Percentiles rank a stretch among this genome's conserved stretches.
These are phyloP conservation scores for Reticulitermes speratus DNA, from an alignment of 1,140 invertebrate genomes.

Conservation along the genomic window DNA sequence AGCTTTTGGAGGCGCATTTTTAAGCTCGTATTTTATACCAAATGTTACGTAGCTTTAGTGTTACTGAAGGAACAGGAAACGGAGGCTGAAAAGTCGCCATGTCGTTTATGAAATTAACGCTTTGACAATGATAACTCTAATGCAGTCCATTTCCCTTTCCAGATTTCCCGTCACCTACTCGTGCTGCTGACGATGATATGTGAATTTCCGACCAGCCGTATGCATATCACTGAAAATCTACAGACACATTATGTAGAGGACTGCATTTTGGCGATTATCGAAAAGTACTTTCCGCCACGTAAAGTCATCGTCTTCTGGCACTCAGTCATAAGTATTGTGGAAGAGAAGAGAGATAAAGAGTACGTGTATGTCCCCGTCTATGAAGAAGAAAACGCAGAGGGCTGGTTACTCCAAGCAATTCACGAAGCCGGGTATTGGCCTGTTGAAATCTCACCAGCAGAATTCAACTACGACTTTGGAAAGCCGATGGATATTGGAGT, in stretches of 20 bases:
- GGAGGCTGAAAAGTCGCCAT: too few relatives aligned
- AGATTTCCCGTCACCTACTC: too few relatives aligned
- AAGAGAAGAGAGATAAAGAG: background rate
- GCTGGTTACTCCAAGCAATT: background rate
- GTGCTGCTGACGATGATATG: too few relatives aligned
- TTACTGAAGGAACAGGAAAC: too few relatives aligned
- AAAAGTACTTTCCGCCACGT: background rate
- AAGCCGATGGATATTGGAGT: background rate
- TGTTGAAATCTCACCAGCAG: background rate
- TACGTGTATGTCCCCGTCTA: background rate
- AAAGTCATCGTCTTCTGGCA: background rate
- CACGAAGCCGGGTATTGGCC: background rate
- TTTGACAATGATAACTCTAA: too few relatives aligned
- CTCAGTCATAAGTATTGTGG: background rate
- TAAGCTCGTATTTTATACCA: too few relatives aligned
- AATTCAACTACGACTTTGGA: background rate
- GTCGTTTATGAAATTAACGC: too few relatives aligned
- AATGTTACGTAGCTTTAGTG: too few relatives aligned
- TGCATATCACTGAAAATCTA: too few relatives aligned
- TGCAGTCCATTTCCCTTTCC: too few relatives aligned
- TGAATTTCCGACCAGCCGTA: too few relatives aligned
- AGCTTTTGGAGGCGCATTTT: too few relatives aligned
- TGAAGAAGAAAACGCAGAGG: background rate
- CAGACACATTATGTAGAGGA: background rate
- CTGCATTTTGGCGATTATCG: background rate